These are phyloP conservation scores for Osmerus mordax DNA, from an alignment of 2,113 vertebrate genomes.

Conservation along the genomic window DNA sequence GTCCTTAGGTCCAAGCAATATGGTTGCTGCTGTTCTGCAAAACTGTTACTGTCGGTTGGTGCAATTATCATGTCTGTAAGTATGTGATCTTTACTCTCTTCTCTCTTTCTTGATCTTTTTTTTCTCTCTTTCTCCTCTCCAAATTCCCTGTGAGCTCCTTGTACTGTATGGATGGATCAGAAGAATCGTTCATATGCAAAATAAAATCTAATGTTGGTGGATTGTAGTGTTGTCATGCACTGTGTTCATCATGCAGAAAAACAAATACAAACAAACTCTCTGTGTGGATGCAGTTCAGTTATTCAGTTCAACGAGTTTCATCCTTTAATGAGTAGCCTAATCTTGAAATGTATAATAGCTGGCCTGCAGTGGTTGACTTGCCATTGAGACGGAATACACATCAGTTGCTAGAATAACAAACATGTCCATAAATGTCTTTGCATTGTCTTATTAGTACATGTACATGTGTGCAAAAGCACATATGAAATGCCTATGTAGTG, in stretches of 20 bases:
- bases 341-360: too few species aligned
- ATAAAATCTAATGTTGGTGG: slow-evolving; percentile 12
- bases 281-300: neutral
- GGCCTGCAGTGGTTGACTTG: too few species aligned
- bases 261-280: neutral
- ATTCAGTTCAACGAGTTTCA: too few species aligned
- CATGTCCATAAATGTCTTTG: too few species aligned
- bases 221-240: neutral
- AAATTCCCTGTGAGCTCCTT: slow-evolving; percentile 6
- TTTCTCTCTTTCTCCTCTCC: neutral
- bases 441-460: too few species aligned
- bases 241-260: neutral
- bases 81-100: slow-evolving; percentile 3
- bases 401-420: too few species aligned
- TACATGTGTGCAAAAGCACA: too few species aligned
- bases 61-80: slow-evolving; percentile 1
- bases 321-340: too few species aligned
- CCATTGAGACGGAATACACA: too few species aligned
- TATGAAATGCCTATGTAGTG: too few species aligned
- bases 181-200: slow-evolving; percentile 34
- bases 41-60: slow-evolving; percentile 15
- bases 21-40: slow-evolving; percentile 16
- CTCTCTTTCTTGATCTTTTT: neutral
- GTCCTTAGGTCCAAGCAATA: slow-evolving; percentile 25
- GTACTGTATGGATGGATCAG: slow-evolving; percentile 27